Evolutionary conservation across 1,140 invertebrate genomes (phyloP), one percentile per base, ranked within the genome.

Genomic region (Drosophila seguyi): DNA sequence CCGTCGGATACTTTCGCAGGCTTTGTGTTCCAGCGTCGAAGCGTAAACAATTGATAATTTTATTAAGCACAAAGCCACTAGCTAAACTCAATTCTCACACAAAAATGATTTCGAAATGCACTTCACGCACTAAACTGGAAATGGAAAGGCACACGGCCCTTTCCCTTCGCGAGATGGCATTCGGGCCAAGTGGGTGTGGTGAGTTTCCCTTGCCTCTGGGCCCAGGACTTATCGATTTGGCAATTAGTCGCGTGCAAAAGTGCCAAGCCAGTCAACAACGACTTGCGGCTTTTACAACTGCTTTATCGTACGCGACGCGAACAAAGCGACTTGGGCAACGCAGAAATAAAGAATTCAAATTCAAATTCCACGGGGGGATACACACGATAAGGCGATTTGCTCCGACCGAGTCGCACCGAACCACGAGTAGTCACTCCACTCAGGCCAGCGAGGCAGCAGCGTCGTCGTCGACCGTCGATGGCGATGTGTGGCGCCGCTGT

Each of bases 401-500:
- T 34, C 13, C 50, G 50, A 53, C 50, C 50, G 31, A 53, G 31
- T 53, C 18, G 31, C 69, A 53, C 50, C 47, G 41, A 66, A 71
- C 62, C 56, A 82, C 72, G 78, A 75, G 14, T 44, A 50, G 48
- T 31, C 48, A 31, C 48, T 50, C 48, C 59, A 77, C 42, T 69
- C 36, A 8, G 74, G 52, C 56, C 75, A 59, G 39, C 71, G 56
- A 66, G n/a, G n/a, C n/a, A n/a, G 75, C 75, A 48, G 68, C 68
- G 34, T 44, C 69, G 42, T 36, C 38, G 55, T 42, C 36, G 68
- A 59, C 50, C 65, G 73, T 63, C 84, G 57, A 88, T 86, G 85
- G 84, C 85, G 52, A 63, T 88, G 84, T 88, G 84, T 74, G 85
- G 72, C 65, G 77, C 63, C 77, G 85, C 80, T 90, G 55, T 88